Evolutionary conservation across 2,113 vertebrate genomes (phyloP), one percentile per base, ranked within the genome.

Genomic region (Peromyscus polionotus): DNA sequence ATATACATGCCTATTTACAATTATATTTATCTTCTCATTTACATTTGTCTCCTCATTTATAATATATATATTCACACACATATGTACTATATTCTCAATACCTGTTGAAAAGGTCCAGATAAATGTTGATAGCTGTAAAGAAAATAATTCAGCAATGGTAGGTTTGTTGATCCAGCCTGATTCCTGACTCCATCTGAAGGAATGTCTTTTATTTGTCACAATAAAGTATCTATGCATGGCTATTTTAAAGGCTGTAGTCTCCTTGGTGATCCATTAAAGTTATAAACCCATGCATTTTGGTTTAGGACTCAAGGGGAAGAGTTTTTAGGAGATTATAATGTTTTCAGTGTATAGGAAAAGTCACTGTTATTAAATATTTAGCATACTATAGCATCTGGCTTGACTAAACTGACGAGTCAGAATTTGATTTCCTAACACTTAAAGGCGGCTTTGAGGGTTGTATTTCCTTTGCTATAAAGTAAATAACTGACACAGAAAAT

Each of bases 301-400:
- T 95, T 84, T 77, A 88, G n/a, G n/a, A 80, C 70, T 73, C 57
- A 19, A 67, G 48, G 26, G 28, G 1, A 68, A 77, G 19, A 84
- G 10, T 45, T 42, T 31, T 57, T 88, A 81, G 59, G 76, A 61
- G 5, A 77, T 81, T 7, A 72, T 19, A 33, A 12, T 90, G 3
- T 3, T 91, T 95, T 94, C 6, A 94, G 12, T 95, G 8, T 0
- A 31, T 17, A 76, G 84, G 36, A 39, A 97, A 90, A 96, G 7
- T 36, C 42, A 67, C 3, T 91, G 51, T 85, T 94, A 68, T 76
- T 88, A 94, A 86, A 77, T 97, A 80, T 86, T 88, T 59, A n/a
- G 67, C 42, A 93, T 31, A 39, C 75, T 67, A 17, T 45, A 16
- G 24, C 72, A 31, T 92, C 7, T 91, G 72, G 94, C 65, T 79